Evolutionary conservation across 2,888 invertebrate species (phyloP).

Genomic region (Pristionchus exspectatus): DNA sequence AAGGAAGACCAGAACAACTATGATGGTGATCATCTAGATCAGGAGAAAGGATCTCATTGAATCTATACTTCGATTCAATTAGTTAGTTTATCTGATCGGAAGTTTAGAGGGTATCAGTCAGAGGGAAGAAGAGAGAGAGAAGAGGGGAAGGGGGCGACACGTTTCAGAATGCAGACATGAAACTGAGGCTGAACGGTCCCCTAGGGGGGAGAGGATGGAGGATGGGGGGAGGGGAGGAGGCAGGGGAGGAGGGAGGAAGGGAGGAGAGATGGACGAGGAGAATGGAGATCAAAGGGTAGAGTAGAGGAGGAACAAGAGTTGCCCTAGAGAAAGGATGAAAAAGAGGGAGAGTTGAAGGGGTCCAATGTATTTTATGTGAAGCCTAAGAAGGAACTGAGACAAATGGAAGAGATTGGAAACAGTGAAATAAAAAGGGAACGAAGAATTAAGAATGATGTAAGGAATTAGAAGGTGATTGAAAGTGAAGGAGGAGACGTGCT

Average conservation of each 20-base stretch:
- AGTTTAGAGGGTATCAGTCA: neutral
- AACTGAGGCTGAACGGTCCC: neutral
- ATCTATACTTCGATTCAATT: neutral
- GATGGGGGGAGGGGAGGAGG: neutral
- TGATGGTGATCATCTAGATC: neutral
- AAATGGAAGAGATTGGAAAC: neutral
- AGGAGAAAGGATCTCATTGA: neutral
- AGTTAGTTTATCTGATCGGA: neutral
- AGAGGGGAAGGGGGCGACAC: slow-evolving; percentile 21
- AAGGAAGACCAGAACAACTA: neutral
- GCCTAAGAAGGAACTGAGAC: slow-evolving; percentile 17
- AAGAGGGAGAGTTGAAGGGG: slow-evolving; percentile 33
- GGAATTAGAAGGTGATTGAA: slow-evolving; percentile 23
- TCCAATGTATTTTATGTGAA: slow-evolving; percentile 21
- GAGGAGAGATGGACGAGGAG: neutral
- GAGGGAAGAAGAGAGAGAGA: neutral
- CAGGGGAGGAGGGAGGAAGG: neutral
- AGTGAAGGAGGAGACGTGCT: slow-evolving; percentile 3
- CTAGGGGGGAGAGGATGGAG: neutral
- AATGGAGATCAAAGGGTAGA: slow-evolving; percentile 25
- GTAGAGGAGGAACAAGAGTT: slow-evolving; percentile 40
- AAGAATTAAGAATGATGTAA: neutral
- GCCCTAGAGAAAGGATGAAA: slow-evolving; percentile 36
- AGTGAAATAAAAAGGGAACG: neutral
- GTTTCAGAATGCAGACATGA: slow-evolving; percentile 45